Percentiles rank a stretch among this genome's conserved stretches.
Conservation (phyloP, 2,797 vertebrate genomes). For the Sarcoramphus papa region DNA sequence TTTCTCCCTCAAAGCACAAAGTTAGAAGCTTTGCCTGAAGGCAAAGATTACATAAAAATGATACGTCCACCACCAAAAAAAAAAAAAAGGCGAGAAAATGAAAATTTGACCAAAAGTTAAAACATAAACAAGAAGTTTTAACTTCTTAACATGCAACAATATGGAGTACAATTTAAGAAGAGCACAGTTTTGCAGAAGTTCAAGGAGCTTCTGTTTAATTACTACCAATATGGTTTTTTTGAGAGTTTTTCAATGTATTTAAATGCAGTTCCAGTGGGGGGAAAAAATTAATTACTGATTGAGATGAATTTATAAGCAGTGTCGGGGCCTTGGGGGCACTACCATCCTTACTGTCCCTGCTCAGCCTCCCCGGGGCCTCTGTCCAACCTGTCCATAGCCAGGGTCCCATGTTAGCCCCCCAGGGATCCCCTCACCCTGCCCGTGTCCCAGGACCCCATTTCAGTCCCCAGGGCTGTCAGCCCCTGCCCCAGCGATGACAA, state of each 20-base stretch:
- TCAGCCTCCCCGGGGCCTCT: neutral
- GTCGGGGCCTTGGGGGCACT: neutral
- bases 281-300: neutral
- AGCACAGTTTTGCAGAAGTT: neutral
- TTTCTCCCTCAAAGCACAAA: neutral
- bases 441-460: no score
- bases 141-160: neutral
- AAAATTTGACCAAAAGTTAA: neutral
- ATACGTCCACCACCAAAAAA: fast-evolving
- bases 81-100: neutral
- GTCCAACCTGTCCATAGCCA: neutral
- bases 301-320: neutral
- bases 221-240: fast-evolving
- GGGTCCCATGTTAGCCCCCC: neutral
- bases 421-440: no score
- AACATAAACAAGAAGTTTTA: neutral
- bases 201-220: neutral
- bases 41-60: neutral
- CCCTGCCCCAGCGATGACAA: no score
- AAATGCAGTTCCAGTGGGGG: neutral
- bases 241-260: neutral
- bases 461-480: neutral
- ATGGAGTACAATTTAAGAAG: neutral
- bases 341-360: neutral
- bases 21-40: neutral